Conservation (phyloP, 2,797 vertebrate genomes). For the Acanthiza pusilla region DNA sequence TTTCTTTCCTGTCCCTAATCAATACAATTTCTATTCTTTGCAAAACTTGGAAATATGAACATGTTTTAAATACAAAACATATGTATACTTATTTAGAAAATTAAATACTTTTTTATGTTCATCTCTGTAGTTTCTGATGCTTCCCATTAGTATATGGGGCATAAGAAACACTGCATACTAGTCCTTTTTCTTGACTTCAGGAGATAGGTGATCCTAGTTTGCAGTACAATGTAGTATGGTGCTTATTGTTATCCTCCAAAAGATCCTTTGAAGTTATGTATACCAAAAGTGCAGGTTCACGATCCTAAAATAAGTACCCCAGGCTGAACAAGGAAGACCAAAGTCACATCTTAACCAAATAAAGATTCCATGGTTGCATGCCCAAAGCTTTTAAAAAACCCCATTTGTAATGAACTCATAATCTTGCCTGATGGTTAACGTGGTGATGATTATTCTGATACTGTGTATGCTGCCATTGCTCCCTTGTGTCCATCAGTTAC, state of each 20-base stretch:
- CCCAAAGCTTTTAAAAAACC: background rate
- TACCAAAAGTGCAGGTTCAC: background rate
- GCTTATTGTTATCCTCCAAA: background rate
- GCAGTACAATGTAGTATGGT: background rate
- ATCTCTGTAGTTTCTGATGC: background rate
- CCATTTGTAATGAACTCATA: background rate
- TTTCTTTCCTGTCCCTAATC: background rate
- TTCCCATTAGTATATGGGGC: background rate
- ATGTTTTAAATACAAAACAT: background rate
- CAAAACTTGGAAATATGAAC: background rate
- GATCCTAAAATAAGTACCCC: background rate
- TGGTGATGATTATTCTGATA: background rate
- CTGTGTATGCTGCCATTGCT: background rate
- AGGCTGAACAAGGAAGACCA: background rate
- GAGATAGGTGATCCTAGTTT: background rate
- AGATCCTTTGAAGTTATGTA: background rate
- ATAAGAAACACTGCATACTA: background rate
- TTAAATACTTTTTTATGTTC: background rate
- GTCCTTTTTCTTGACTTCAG: background rate
- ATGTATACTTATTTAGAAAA: background rate
- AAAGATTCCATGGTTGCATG: background rate
- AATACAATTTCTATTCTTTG: background rate
- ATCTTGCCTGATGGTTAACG: background rate
- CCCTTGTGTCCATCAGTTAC: conserved; percentile 74
- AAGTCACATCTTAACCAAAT: background rate